Conservation (phyloP, 2,888 invertebrate species). For the Patella ulyssiponensis region DNA sequence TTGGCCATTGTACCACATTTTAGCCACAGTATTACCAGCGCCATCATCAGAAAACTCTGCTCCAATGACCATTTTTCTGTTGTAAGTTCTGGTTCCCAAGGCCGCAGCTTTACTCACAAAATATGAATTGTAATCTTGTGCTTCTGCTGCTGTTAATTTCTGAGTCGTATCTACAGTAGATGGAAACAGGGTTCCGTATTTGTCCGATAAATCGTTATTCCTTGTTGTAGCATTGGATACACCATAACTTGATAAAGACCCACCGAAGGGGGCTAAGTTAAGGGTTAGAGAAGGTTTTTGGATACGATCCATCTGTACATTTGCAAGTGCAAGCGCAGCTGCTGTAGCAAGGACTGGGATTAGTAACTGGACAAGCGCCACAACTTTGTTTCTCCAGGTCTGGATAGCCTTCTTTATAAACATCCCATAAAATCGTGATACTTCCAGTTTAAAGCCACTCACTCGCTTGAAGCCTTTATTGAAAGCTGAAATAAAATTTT, state of each 20-base stretch:
- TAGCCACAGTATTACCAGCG: conserved; percentile 23
- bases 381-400: conserved; percentile 79
- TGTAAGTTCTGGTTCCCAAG: conserved; percentile 66
- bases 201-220: background rate
- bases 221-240: background rate
- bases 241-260: conserved; percentile 16
- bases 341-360: conserved; percentile 80
- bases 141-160: background rate
- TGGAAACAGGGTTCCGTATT: conserved; percentile 4
- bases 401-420: conserved; percentile 79
- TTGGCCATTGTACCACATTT: conserved; percentile 84
- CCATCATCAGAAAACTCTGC: conserved; percentile 38
- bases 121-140: conserved; percentile 25
- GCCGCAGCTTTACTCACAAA: conserved; percentile 44
- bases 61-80: conserved; percentile 67
- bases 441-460: conserved; percentile 70
- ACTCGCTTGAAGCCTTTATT: conserved; percentile 52
- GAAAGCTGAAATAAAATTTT: conserved; percentile 43
- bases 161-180: background rate
- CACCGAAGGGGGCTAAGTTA: conserved; percentile 71
- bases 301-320: conserved; percentile 69
- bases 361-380: conserved; percentile 75
- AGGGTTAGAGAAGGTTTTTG: conserved; percentile 77
- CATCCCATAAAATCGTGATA: conserved; percentile 79
- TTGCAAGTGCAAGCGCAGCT: conserved; percentile 78